Evolutionary conservation across 30 jellyfish, hydroid and myxozoan genomes (phyloP).

Genomic region (Sanderia malayensis): DNA sequence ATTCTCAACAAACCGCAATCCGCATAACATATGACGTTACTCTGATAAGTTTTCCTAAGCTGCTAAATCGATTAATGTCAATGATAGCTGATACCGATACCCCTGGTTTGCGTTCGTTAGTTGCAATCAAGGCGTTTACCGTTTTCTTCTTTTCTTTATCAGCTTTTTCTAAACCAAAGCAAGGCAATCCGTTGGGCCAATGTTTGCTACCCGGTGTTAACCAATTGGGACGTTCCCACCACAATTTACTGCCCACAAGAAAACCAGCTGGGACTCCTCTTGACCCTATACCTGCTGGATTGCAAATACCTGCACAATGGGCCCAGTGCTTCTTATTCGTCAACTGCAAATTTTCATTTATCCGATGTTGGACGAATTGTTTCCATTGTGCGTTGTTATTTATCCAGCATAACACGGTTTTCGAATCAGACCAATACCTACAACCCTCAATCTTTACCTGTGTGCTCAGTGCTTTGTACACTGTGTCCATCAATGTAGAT

Average conservation of each 20-base stretch:
- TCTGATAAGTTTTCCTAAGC: slow-evolving; percentile 20
- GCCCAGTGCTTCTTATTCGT: slow-evolving; percentile 28
- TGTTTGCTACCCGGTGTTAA: slow-evolving; percentile 5
- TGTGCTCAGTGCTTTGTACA: slow-evolving; percentile 34
- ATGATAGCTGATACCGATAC: slow-evolving; percentile 5
- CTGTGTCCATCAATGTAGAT: slow-evolving; percentile 25
- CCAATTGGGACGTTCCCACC: slow-evolving; percentile 56
- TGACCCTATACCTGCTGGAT: slow-evolving; percentile 53
- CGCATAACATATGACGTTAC: slow-evolving; percentile 24
- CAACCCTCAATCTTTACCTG: slow-evolving; percentile 11
- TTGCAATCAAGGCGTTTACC: slow-evolving; percentile 1
- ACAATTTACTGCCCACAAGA: slow-evolving; percentile 9
- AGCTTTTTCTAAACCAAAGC: slow-evolving; percentile 11
- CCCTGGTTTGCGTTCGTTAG: neutral
- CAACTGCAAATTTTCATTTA: slow-evolving; percentile 22
- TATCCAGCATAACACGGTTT: slow-evolving; percentile 29
- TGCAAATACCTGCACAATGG: slow-evolving; percentile 30
- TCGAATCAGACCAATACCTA: slow-evolving; percentile 17
- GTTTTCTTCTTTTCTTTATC: slow-evolving; percentile 19
- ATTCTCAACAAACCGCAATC: slow-evolving; percentile 12
- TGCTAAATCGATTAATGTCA: slow-evolving; percentile 25
- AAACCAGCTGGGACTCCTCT: slow-evolving; percentile 32
- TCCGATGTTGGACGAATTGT: slow-evolving; percentile 40
- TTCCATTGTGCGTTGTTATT: slow-evolving; percentile 24
- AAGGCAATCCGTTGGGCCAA: slow-evolving; percentile 25